Evolutionary conservation across 2,797 vertebrate genomes (phyloP).

Genomic region (Platalea minor): DNA sequence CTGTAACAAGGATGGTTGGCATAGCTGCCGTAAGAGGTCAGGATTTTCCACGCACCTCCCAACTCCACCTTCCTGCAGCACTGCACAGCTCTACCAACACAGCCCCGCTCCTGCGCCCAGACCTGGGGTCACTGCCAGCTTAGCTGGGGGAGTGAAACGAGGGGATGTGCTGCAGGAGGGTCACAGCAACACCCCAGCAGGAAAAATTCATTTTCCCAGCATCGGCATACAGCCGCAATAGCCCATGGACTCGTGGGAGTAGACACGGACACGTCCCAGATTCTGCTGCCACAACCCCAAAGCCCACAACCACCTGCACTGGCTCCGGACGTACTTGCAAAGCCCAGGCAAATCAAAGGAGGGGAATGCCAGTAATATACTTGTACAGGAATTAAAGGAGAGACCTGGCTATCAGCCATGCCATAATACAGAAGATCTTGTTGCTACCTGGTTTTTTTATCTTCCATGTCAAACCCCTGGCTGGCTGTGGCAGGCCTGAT

Average conservation of each 20-base stretch:
- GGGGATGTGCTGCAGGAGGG: neutral
- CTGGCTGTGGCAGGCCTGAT: neutral
- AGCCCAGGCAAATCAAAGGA: neutral
- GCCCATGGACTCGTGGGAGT: neutral
- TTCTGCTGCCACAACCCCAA: neutral
- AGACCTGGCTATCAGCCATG: neutral
- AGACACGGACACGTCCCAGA: fast-evolving
- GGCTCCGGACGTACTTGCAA: neutral
- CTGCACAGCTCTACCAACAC: fast-evolving
- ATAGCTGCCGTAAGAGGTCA: neutral
- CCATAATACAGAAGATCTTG: neutral
- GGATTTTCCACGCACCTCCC: neutral
- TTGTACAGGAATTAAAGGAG: neutral
- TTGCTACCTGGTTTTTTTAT: neutral
- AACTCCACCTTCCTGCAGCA: neutral
- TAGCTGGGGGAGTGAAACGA: neutral
- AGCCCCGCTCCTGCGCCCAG: fast-evolving
- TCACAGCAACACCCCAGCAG: neutral
- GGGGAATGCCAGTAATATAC: neutral
- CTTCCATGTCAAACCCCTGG: neutral
- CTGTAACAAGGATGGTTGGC: neutral
- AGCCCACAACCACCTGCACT: fast-evolving
- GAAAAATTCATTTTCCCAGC: neutral
- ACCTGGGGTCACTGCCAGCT: neutral
- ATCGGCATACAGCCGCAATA: fast-evolving